phyloP scores from a whole-genome alignment of 2,888 invertebrate genomes.

The Nudaria mundana region DNA sequence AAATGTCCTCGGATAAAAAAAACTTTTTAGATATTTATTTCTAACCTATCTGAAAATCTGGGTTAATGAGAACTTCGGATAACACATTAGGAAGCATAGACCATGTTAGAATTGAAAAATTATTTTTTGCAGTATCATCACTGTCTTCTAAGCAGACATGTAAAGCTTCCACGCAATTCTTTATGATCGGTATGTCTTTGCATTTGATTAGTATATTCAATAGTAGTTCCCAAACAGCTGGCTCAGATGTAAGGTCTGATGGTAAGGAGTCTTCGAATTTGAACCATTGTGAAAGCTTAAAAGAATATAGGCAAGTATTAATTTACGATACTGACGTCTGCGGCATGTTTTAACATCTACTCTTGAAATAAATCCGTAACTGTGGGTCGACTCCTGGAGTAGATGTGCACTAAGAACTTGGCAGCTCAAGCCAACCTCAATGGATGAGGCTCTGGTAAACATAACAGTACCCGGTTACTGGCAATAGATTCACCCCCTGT shows the following conservation, averaged over 20 bases:
- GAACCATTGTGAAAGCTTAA: slow-evolving; percentile 67
- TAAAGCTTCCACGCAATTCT: slow-evolving; percentile 56
- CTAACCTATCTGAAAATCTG: slow-evolving; percentile 52
- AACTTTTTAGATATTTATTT: too few species aligned
- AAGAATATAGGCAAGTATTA: slow-evolving; percentile 8
- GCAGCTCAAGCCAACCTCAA: too few species aligned
- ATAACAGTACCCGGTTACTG: too few species aligned
- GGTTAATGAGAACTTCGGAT: slow-evolving; percentile 56
- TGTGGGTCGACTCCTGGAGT: too few species aligned
- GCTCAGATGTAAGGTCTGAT: slow-evolving; percentile 50
- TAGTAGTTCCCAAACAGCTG: slow-evolving; percentile 60
- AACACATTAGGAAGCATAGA: slow-evolving; percentile 55
- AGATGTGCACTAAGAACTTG: too few species aligned
- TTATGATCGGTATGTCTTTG: slow-evolving; percentile 36
- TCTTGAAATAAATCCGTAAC: too few species aligned
- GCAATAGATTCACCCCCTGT: too few species aligned
- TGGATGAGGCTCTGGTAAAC: too few species aligned
- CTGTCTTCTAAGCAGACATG: slow-evolving; percentile 49
- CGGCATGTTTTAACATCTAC: too few species aligned
- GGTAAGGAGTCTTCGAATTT: slow-evolving; percentile 61
- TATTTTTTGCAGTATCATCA: slow-evolving; percentile 45
- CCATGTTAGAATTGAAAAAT: slow-evolving; percentile 57
- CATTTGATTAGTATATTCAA: slow-evolving; percentile 55
- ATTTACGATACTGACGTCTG: too few species aligned
- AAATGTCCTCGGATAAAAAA: too few species aligned